These are phyloP conservation scores for Elysia crispata DNA, from an alignment of 2,888 invertebrate genomes.

Conservation along the genomic window DNA sequence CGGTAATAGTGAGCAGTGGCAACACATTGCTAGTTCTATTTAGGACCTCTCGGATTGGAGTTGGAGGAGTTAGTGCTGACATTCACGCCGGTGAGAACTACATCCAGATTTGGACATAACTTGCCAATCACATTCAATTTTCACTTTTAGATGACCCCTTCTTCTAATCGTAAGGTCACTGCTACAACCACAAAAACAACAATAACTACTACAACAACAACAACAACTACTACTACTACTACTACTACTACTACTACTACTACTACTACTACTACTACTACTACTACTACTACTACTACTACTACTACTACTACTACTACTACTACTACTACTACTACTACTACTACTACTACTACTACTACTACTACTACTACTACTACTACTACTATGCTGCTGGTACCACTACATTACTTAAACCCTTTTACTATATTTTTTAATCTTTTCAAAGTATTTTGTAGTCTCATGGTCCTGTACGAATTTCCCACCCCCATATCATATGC, in stretches of 20 bases:
- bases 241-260: constrained; percentile 38
- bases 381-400: too few relatives aligned
- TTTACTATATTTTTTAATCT: background rate
- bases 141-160: background rate
- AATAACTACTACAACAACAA: too few relatives aligned
- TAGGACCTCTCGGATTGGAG: too few relatives aligned
- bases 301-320: constrained; percentile 19
- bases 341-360: constrained; percentile 42
- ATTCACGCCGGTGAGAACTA: too few relatives aligned
- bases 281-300: constrained; percentile 27
- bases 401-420: background rate
- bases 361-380: constrained; percentile 47
- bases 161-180: background rate
- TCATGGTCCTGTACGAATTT: too few relatives aligned
- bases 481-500: too few relatives aligned
- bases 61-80: too few relatives aligned
- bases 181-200: constrained; percentile 10
- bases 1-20: too few relatives aligned
- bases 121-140: too few relatives aligned
- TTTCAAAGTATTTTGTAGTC: background rate
- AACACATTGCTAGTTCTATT: too few relatives aligned
- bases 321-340: constrained; percentile 36
- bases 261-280: constrained; percentile 32
- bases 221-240: constrained; percentile 28
- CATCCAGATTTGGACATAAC: too few relatives aligned